phyloP scores from a whole-genome alignment of 2,113 vertebrate genomes.

The Pseudorhombus dupliciocellatus region DNA sequence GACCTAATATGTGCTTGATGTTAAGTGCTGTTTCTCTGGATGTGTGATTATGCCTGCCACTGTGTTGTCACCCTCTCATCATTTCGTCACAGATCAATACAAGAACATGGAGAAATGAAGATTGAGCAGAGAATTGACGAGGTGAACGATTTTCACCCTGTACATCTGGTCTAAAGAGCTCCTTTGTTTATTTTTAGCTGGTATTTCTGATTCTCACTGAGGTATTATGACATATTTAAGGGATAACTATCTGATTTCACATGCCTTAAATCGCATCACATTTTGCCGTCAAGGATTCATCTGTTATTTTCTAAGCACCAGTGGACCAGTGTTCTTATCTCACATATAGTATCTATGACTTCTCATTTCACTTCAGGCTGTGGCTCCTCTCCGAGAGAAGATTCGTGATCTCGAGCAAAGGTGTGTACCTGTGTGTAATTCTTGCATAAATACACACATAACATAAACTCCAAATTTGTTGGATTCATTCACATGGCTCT shows the following conservation, averaged over 20 bases:
- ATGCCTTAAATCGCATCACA: too few relatives aligned
- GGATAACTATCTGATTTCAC: background rate
- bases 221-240: background rate
- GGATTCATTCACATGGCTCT: constrained; percentile 5
- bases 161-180: background rate
- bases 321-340: constrained; percentile 3
- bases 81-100: constrained; percentile 79
- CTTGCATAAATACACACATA: background rate
- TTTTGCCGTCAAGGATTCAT: too few relatives aligned
- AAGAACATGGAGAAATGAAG: constrained; percentile 91
- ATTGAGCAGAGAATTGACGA: constrained; percentile 95
- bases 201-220: background rate
- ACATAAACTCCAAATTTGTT: background rate
- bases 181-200: background rate
- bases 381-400: constrained; percentile 80
- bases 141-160: constrained; percentile 70
- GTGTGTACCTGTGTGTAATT: constrained; percentile 45
- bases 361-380: constrained; percentile 64
- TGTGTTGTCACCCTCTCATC: background rate
- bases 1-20: background rate
- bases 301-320: background rate
- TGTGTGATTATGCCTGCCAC: constrained; percentile 12
- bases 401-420: constrained; percentile 82
- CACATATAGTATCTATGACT: background rate
- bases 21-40: constrained; percentile 2